Evolutionary conservation across 1,140 invertebrate genomes (phyloP).

Genomic region (Trypoxylus dichotomus): DNA sequence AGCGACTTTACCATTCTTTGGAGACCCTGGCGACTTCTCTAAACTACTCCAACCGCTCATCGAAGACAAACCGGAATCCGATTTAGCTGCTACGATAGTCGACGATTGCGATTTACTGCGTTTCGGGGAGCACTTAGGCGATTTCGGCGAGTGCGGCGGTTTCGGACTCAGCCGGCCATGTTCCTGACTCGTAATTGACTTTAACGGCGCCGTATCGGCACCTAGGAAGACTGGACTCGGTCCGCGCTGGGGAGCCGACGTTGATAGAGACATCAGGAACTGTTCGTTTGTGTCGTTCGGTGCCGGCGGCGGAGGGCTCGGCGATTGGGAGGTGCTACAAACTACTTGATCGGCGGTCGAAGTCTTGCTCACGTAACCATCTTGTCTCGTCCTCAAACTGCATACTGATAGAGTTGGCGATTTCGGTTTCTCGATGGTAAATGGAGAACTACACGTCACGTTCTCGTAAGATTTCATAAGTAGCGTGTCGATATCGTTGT

Average conservation of each 20-base stretch:
- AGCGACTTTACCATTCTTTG: slow-evolving; percentile 53
- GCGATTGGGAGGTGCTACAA: slow-evolving; percentile 35
- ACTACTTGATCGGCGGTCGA: slow-evolving; percentile 53
- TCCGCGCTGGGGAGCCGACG: slow-evolving; percentile 48
- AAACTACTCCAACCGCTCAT: slow-evolving; percentile 83
- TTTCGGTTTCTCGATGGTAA: slow-evolving; percentile 57
- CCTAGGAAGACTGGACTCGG: slow-evolving; percentile 56
- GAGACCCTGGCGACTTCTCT: slow-evolving; percentile 80
- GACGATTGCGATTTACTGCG: slow-evolving; percentile 66
- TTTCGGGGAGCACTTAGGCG: slow-evolving; percentile 73
- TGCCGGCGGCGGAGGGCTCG: slow-evolving; percentile 79
- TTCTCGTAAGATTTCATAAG: slow-evolving; percentile 57
- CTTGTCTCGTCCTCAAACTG: slow-evolving; percentile 66
- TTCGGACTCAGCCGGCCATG: slow-evolving; percentile 61
- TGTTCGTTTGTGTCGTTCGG: slow-evolving; percentile 63
- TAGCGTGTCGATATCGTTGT: slow-evolving; percentile 56
- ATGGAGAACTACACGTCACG: slow-evolving; percentile 56
- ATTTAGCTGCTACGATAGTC: slow-evolving; percentile 72
- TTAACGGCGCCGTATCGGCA: slow-evolving; percentile 47
- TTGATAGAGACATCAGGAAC: slow-evolving; percentile 54
- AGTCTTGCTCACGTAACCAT: slow-evolving; percentile 51
- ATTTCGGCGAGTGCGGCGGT: slow-evolving; percentile 69
- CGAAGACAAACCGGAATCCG: slow-evolving; percentile 81
- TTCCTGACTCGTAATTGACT: slow-evolving; percentile 48
- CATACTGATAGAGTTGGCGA: slow-evolving; percentile 65